Evolutionary conservation across 2,888 invertebrate species (phyloP).

Genomic region (Sphaerophoria rueppellii): DNA sequence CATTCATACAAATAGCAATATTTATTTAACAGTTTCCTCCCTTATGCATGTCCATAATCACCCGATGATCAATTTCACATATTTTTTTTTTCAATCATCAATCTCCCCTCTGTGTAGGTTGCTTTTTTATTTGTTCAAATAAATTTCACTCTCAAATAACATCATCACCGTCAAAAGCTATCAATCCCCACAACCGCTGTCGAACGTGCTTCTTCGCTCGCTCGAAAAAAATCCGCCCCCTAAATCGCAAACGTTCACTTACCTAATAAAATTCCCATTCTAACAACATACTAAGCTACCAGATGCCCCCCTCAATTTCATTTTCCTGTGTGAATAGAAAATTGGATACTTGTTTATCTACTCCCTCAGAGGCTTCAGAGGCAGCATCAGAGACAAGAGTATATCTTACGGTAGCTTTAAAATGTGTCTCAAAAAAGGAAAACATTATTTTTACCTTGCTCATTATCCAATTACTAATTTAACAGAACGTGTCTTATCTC

Average conservation of each 20-base stretch:
- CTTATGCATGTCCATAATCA: background rate
- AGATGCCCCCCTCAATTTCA: background rate
- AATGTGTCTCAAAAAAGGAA: constrained; percentile 23
- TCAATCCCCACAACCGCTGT: constrained; percentile 5
- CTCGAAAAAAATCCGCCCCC: constrained; percentile 23
- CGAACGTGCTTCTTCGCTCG: background rate
- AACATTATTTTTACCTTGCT: constrained; percentile 48
- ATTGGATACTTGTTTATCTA: constrained; percentile 54
- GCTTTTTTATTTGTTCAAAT: constrained; percentile 9
- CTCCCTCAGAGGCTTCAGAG: background rate
- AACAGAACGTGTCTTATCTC: constrained; percentile 55
- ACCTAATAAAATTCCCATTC: constrained; percentile 48
- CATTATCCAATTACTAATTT: constrained; percentile 73
- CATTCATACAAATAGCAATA: background rate
- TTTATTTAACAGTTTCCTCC: background rate
- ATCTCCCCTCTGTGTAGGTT: background rate
- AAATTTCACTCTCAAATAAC: constrained; percentile 49
- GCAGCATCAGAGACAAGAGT: background rate
- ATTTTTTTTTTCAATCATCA: constrained; percentile 20
- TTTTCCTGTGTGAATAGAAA: constrained; percentile 45
- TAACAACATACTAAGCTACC: background rate
- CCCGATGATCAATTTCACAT: constrained; percentile 6
- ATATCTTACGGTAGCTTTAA: too few species aligned
- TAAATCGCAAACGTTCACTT: constrained; percentile 55
- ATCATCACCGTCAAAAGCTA: constrained; percentile 53